Evolutionary conservation across 2,888 invertebrate species (phyloP).

Genomic region (Plebejus melissa): DNA sequence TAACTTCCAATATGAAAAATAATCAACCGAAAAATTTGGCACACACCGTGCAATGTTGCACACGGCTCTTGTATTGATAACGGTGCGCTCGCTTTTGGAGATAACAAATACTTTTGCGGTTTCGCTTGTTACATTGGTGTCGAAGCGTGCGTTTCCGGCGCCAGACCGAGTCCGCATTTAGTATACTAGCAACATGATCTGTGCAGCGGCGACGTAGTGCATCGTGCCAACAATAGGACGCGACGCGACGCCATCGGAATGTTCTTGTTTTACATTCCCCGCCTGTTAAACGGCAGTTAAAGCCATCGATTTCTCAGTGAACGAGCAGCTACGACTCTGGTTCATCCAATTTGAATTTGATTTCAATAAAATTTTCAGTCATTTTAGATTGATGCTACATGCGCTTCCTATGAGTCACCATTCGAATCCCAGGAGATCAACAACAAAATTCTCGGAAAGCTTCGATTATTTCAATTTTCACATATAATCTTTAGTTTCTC

Average conservation of each 20-base stretch:
- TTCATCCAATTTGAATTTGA: not conserved
- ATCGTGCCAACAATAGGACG: slow-evolving; percentile 50
- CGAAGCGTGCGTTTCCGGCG: slow-evolving; percentile 57
- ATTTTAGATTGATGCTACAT: not conserved
- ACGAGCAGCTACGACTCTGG: not conserved
- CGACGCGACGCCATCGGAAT: slow-evolving; percentile 33
- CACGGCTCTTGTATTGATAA: slow-evolving; percentile 6
- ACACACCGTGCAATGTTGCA: slow-evolving; percentile 5
- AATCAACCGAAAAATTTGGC: not conserved
- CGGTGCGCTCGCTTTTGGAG: not conserved
- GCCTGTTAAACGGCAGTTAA: not conserved
- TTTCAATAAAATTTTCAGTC: not conserved
- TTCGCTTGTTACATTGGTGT: not conserved
- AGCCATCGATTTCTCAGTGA: not conserved
- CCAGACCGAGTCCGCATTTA: slow-evolving; percentile 62
- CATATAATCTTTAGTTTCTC: not conserved
- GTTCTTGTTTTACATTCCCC: slow-evolving; percentile 38
- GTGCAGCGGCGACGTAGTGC: slow-evolving; percentile 50
- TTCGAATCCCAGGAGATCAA: not conserved
- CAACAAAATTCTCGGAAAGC: not conserved
- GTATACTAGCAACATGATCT: slow-evolving; percentile 61
- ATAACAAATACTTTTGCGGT: slow-evolving; percentile 16
- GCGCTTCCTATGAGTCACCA: not conserved
- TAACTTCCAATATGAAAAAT: not conserved
- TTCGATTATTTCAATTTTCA: not conserved